phyloP scores from a whole-genome alignment of 2,888 invertebrate genomes.

The Neocrepidodera transversa region DNA sequence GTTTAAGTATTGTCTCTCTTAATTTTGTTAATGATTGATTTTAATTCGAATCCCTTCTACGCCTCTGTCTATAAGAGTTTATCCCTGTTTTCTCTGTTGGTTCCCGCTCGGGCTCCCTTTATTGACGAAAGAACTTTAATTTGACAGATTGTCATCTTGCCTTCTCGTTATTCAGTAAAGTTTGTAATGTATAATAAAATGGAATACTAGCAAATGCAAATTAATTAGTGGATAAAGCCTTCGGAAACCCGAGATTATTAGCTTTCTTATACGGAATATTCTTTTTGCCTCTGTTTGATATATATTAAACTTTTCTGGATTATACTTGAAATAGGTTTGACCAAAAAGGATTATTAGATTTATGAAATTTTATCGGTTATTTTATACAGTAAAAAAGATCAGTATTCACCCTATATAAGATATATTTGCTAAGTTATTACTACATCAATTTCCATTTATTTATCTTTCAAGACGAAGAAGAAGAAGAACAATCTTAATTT shows the following conservation, averaged over 20 bases:
- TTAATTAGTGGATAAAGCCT: constrained; percentile 37
- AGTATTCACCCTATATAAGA: no score
- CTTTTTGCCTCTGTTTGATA: constrained; percentile 34
- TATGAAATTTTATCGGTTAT: no score
- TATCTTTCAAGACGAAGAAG: no score
- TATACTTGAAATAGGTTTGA: constrained; percentile 20
- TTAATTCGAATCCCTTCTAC: no score
- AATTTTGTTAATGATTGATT: no score
- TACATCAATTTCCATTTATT: no score
- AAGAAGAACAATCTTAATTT: no score
- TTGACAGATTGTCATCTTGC: constrained; percentile 51
- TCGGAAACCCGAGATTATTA: constrained; percentile 22
- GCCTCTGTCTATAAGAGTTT: constrained; percentile 8
- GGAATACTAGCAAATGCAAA: constrained; percentile 40
- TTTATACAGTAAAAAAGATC: no score
- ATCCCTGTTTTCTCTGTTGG: constrained; percentile 24
- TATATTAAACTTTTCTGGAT: constrained; percentile 24
- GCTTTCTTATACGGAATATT: constrained; percentile 23
- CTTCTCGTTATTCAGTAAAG: constrained; percentile 45
- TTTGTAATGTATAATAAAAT: constrained; percentile 46
- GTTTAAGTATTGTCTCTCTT: no score
- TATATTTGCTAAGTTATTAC: no score
- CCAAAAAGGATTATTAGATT: no score
- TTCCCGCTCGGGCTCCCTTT: constrained; percentile 36
- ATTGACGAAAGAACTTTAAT: constrained; percentile 52